A percentile compares a stretch with the other conserved stretches of the same genome.
Conservation (phyloP, 2,113 vertebrate genomes). For the Callospermophilus lateralis region DNA sequence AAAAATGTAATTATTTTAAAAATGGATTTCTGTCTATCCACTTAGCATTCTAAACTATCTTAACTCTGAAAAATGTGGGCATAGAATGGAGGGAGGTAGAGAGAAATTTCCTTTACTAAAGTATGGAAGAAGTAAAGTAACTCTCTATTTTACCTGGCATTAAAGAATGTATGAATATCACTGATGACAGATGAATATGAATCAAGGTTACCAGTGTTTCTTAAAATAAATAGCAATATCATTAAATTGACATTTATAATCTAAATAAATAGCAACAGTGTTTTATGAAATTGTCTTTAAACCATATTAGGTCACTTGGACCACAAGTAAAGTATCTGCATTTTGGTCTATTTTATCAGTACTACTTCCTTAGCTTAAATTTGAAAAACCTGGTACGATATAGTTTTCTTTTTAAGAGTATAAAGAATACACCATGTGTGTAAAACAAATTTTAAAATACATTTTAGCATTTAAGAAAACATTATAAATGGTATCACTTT, state of each 20-base stretch:
- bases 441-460: not conserved
- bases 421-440: not conserved
- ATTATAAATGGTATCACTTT: not conserved
- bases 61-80: not conserved
- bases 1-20: constrained; percentile 1
- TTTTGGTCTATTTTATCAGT: not conserved
- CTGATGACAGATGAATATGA: not conserved
- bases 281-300: not conserved
- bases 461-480: not conserved
- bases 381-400: not conserved
- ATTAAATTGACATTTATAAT: not conserved
- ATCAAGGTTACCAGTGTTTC: constrained; percentile 12
- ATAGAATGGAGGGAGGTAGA: fast-evolving
- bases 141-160: not conserved
- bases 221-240: not conserved
- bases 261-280: not conserved
- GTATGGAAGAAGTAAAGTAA: not conserved
- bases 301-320: not conserved
- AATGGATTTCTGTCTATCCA: not conserved
- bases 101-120: not conserved
- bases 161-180: not conserved
- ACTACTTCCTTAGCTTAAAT: not conserved
- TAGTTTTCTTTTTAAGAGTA: not conserved
- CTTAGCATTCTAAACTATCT: not conserved
- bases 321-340: not conserved